Conservation (phyloP, 2,113 vertebrate genomes). For the Etheostoma cragini region DNA sequence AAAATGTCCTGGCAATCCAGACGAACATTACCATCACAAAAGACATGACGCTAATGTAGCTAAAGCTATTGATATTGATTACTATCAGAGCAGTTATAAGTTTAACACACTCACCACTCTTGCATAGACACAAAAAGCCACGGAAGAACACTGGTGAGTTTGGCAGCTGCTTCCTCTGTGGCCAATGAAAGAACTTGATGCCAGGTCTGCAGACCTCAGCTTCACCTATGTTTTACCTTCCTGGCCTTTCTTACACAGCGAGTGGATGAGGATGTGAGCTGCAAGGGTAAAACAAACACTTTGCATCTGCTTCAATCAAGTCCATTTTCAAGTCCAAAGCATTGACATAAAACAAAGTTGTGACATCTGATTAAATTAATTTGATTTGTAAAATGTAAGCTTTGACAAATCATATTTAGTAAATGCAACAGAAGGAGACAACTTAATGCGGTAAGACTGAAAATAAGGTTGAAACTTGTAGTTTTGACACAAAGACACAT, state of each 20-base stretch:
- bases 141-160: constrained; percentile 16
- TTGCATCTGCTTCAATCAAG: background rate
- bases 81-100: background rate
- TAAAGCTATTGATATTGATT: background rate
- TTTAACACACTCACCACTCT: background rate
- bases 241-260: background rate
- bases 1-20: background rate
- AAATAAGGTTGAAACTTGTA: background rate
- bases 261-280: background rate
- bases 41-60: no score
- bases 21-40: no score
- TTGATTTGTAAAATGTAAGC: background rate
- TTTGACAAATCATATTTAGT: background rate
- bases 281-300: constrained; percentile 10
- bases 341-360: background rate
- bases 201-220: constrained; percentile 37
- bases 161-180: constrained; percentile 34
- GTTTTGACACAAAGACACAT: background rate
- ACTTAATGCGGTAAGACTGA: background rate
- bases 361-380: background rate
- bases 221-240: constrained; percentile 42
- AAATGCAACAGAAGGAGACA: background rate
- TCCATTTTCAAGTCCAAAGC: background rate
- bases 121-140: constrained; percentile 20
- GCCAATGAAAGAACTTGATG: constrained; percentile 13